phyloP scores from a whole-genome alignment of 1,140 invertebrate genomes.

The Halesus radiatus region DNA sequence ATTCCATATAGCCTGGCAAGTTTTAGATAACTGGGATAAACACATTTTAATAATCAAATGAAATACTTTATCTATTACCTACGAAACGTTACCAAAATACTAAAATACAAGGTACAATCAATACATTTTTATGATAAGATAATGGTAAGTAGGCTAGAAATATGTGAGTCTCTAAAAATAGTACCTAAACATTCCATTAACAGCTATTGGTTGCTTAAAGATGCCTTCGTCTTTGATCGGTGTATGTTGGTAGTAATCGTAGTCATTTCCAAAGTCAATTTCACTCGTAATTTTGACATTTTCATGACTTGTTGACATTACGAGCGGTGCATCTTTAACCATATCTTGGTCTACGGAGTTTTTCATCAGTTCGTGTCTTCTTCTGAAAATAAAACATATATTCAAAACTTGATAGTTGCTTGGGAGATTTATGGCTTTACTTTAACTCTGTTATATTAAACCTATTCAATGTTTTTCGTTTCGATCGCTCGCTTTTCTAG shows the following conservation, averaged over 20 bases:
- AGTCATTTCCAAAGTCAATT: conserved; percentile 63
- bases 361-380: conserved; percentile 65
- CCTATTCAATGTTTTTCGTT: neutral
- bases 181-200: conserved; percentile 66
- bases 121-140: too few species aligned
- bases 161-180: too few species aligned
- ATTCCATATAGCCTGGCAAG: too few species aligned
- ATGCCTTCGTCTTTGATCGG: conserved; percentile 74
- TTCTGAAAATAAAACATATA: conserved; percentile 58
- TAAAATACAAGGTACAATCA: too few species aligned
- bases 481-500: neutral
- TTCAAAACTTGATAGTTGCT: neutral
- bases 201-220: conserved; percentile 65
- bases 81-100: too few species aligned
- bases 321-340: conserved; percentile 66
- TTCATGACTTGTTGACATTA: conserved; percentile 73
- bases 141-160: too few species aligned
- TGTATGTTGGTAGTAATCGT: conserved; percentile 71
- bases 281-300: conserved; percentile 68
- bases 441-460: too few species aligned
- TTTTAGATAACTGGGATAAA: too few species aligned
- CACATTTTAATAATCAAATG: too few species aligned
- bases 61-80: too few species aligned
- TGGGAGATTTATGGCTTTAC: too few species aligned
- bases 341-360: conserved; percentile 61